These are phyloP conservation scores for Campylomormyrus numenius DNA, from an alignment of 2,113 vertebrate species.

Conservation along the genomic window DNA sequence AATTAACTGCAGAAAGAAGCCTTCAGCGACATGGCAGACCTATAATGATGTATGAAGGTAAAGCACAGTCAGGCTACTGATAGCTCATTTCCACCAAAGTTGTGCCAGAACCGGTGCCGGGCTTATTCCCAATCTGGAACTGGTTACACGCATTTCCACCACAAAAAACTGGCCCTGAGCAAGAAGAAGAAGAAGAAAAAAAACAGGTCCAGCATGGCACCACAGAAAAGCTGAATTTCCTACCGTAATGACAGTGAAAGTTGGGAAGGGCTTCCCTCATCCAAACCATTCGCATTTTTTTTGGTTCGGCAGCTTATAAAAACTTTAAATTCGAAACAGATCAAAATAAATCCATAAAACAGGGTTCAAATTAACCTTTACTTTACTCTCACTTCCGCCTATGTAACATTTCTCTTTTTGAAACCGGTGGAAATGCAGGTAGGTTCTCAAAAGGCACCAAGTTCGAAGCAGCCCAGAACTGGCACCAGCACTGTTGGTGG, in stretches of 20 bases:
- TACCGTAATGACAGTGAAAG: too few relatives aligned
- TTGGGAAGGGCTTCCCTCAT: too few relatives aligned
- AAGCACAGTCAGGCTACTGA: background rate
- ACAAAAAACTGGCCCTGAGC: too few relatives aligned
- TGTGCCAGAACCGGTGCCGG: background rate
- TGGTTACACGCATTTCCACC: too few relatives aligned
- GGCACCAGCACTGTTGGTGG: background rate
- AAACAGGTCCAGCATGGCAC: too few relatives aligned
- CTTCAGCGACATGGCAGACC: background rate
- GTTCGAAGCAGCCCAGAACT: background rate
- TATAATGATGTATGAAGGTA: background rate
- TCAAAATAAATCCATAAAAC: background rate
- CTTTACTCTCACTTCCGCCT: background rate
- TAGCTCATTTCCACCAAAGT: background rate
- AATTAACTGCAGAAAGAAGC: background rate
- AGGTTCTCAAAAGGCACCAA: background rate
- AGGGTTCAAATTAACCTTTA: background rate
- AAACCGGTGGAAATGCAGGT: background rate
- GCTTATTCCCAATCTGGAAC: too few relatives aligned
- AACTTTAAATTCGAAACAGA: background rate
- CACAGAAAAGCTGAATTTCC: too few relatives aligned
- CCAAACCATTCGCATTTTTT: background rate
- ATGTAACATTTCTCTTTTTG: background rate
- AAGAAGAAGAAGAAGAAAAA: too few relatives aligned
- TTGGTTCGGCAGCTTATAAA: background rate